phyloP scores from a whole-genome alignment of 1,140 invertebrate genomes.

The Drosophila nasuta region DNA sequence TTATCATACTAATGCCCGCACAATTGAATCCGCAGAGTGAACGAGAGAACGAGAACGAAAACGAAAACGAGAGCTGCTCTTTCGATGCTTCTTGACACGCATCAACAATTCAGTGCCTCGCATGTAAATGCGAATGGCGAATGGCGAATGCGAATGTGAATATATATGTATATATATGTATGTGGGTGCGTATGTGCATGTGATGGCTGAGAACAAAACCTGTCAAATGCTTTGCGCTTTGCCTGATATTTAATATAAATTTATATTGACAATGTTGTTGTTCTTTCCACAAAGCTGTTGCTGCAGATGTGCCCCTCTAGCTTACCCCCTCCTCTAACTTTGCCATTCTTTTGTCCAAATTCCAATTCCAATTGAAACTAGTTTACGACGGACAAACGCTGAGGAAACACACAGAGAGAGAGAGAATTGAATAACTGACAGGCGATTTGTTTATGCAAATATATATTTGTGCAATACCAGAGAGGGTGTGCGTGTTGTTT shows the following conservation, averaged over 20 bases:
- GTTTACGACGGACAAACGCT: conserved; percentile 13
- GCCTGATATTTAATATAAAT: conserved; percentile 59
- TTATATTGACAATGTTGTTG: conserved; percentile 48
- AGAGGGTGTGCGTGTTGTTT: not conserved
- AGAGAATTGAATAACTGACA: conserved; percentile 11
- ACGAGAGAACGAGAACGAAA: not conserved
- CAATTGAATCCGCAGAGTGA: conserved; percentile 48
- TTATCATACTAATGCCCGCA: conserved; percentile 67
- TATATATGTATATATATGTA: not conserved
- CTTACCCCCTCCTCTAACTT: not conserved
- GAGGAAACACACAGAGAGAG: not conserved
- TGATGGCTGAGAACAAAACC: conserved; percentile 42
- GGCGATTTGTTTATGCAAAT: conserved; percentile 40
- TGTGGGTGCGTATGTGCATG: not conserved
- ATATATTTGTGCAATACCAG: conserved; percentile 31
- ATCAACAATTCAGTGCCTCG: conserved; percentile 30
- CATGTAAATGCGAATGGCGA: not conserved
- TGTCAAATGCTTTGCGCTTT: conserved; percentile 54
- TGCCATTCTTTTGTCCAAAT: conserved; percentile 1
- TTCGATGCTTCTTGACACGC: conserved; percentile 32
- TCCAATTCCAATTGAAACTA: conserved; percentile 39
- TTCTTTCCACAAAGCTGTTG: conserved; percentile 2
- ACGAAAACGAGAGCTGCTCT: not conserved
- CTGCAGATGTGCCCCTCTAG: conserved; percentile 9
- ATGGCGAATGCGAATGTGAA: not conserved